A percentile compares a stretch with the other conserved stretches of the same genome.
phyloP scores from a whole-genome alignment of 1,140 invertebrate species.

The Cydia splendana region DNA sequence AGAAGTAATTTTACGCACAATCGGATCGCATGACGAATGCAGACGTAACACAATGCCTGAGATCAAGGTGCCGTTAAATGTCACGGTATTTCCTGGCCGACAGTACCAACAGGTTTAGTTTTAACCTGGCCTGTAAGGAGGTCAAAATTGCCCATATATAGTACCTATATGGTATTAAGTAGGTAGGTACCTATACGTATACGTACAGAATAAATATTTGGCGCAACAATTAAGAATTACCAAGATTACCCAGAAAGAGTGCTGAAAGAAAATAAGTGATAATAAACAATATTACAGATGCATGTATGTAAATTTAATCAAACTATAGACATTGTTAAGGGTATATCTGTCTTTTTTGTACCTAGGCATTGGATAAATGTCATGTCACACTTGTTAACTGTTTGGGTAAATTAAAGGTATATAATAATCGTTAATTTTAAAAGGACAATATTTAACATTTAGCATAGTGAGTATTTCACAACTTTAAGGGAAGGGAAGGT shows the following conservation, averaged over 20 bases:
- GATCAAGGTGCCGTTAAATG: slow-evolving; percentile 22
- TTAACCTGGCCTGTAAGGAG: slow-evolving; percentile 8
- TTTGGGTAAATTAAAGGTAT: background rate
- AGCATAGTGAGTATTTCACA: slow-evolving; percentile 7
- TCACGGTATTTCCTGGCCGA: slow-evolving; percentile 23
- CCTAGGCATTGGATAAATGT: background rate
- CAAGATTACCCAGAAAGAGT: too few species aligned
- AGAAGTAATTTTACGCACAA: slow-evolving; percentile 15
- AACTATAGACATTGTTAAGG: too few species aligned
- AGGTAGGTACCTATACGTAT: too few species aligned
- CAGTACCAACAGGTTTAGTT: slow-evolving; percentile 17
- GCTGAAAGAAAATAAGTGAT: too few species aligned
- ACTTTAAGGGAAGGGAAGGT: slow-evolving; percentile 12
- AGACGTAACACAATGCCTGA: slow-evolving; percentile 27
- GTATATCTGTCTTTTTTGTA: too few species aligned
- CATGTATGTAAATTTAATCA: too few species aligned
- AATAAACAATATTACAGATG: too few species aligned
- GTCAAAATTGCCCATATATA: slow-evolving; percentile 1
- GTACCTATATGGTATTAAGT: background rate
- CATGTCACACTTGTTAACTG: background rate
- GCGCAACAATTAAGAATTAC: too few species aligned
- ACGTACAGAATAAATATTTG: background rate
- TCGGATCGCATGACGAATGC: slow-evolving; percentile 15
- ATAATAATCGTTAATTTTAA: background rate
- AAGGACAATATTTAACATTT: slow-evolving; percentile 31